A percentile compares a stretch with the other conserved stretches of the same genome.
Evolutionary conservation across 2,888 invertebrate species (phyloP).

Genomic region (Drosophila melanocephala): DNA sequence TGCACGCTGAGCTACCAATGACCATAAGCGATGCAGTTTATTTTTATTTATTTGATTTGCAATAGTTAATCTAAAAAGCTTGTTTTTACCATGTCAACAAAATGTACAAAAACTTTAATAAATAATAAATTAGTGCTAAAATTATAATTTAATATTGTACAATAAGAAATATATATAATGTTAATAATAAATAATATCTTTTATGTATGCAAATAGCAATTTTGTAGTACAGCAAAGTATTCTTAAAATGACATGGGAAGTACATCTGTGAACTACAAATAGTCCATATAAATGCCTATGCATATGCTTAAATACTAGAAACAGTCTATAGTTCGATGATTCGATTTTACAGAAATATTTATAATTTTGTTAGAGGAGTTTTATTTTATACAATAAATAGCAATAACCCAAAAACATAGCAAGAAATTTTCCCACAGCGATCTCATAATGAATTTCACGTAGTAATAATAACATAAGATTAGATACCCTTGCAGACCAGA

Average conservation of each 20-base stretch:
- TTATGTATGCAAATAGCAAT: background rate
- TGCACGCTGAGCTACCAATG: background rate
- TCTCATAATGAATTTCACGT: background rate
- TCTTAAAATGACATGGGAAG: background rate
- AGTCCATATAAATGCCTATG: no score
- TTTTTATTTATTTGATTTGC: background rate
- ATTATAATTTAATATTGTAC: background rate
- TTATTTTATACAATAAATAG: background rate
- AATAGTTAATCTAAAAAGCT: background rate
- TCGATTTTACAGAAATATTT: background rate
- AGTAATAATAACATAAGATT: background rate
- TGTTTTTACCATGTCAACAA: background rate
- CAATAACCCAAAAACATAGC: background rate
- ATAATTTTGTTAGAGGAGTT: background rate
- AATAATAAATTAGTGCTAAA: background rate
- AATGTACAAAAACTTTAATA: background rate
- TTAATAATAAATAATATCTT: background rate
- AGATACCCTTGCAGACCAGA: background rate
- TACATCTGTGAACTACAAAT: background rate
- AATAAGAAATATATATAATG: background rate
- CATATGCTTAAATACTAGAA: background rate
- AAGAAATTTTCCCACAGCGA: background rate
- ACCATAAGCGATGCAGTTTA: background rate
- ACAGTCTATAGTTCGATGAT: background rate
- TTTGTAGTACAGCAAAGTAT: background rate